These are phyloP conservation scores for Pseudochirops cupreus DNA, from an alignment of 2,797 vertebrate genomes.

Conservation along the genomic window DNA sequence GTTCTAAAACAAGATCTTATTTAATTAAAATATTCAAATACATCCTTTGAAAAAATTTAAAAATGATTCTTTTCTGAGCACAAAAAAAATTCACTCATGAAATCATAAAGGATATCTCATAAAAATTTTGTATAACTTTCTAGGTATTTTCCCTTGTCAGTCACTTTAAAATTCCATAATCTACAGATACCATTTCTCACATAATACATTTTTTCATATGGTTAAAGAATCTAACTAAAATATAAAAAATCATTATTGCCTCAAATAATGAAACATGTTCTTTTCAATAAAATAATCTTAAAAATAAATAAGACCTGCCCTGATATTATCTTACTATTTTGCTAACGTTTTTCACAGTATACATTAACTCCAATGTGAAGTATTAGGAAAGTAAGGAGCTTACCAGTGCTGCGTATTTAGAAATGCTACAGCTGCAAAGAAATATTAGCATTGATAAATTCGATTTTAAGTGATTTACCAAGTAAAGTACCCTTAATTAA, in stretches of 20 bases:
- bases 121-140: background rate
- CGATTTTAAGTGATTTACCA: background rate
- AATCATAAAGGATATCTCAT: background rate
- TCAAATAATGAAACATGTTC: background rate
- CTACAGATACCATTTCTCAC: background rate
- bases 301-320: background rate
- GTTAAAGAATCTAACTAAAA: background rate
- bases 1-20: background rate
- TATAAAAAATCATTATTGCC: background rate
- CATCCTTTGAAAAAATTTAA: background rate
- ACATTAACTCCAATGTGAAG: background rate
- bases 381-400: background rate
- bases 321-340: background rate
- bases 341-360: background rate
- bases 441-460: background rate
- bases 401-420: background rate
- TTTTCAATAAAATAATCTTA: background rate
- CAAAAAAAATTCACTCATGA: background rate
- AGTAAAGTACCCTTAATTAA: background rate
- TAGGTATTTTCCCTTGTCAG: background rate
- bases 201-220: background rate
- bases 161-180: background rate
- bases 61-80: background rate
- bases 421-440: background rate
- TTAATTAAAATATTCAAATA: fast-evolving